phyloP scores from a whole-genome alignment of 2,113 vertebrate genomes.

The Silurus meridionalis region DNA sequence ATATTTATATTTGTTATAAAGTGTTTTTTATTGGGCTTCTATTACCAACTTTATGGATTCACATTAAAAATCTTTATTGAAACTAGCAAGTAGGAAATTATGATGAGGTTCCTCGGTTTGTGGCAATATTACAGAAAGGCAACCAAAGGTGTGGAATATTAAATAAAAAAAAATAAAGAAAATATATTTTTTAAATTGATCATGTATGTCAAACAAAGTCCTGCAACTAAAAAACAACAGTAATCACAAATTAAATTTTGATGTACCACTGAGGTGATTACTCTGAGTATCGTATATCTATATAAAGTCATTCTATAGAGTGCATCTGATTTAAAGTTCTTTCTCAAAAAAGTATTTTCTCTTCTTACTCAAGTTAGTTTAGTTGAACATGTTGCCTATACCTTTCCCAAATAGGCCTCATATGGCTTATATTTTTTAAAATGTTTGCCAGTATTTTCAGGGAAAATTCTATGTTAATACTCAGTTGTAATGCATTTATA shows the following conservation, averaged over 20 bases:
- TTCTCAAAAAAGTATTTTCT: neutral
- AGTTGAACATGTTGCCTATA: neutral
- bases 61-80: no score
- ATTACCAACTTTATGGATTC: no score
- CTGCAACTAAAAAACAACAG: neutral
- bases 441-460: neutral
- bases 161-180: no score
- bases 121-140: no score
- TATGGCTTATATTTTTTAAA: neutral
- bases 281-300: neutral
- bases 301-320: neutral
- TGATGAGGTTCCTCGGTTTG: no score
- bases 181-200: neutral
- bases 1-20: no score
- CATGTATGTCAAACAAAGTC: neutral
- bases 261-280: neutral
- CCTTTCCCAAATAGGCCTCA: neutral
- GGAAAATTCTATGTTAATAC: no score
- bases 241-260: neutral
- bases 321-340: neutral
- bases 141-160: no score
- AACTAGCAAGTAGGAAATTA: no score
- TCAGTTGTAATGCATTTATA: neutral
- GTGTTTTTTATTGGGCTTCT: no score
- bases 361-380: neutral